Evolutionary conservation across 2,113 vertebrate genomes (phyloP).

Genomic region (Eublepharis macularius): DNA sequence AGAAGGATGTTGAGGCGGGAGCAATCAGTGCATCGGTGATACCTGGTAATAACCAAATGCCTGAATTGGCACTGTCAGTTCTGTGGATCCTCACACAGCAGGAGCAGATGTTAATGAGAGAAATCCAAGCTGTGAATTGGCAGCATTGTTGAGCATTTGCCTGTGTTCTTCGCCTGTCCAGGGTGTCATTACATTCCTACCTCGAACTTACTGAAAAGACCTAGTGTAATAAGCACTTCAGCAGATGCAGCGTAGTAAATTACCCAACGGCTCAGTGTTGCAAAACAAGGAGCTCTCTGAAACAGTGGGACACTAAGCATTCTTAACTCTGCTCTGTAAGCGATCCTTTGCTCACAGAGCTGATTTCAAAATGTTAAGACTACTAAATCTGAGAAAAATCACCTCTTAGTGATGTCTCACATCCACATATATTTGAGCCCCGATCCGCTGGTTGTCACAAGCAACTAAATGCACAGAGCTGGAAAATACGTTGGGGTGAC

Average conservation of each 20-base stretch:
- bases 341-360: not conserved
- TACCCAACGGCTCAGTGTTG: not conserved
- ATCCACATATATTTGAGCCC: not conserved
- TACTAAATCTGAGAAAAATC: not conserved
- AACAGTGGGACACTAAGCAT: not conserved
- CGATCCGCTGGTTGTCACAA: not conserved
- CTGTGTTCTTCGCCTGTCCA: conserved; percentile 1
- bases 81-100: conserved; percentile 31
- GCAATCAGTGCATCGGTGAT: not conserved
- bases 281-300: not conserved
- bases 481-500: not conserved
- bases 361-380: not conserved
- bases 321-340: not conserved
- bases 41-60: not conserved
- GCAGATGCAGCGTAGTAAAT: not conserved
- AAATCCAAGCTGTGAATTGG: conserved; percentile 22
- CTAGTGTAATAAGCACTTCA: not conserved
- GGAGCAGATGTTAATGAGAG: conserved; percentile 51
- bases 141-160: conserved; percentile 22
- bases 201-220: conserved; percentile 21
- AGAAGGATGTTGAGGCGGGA: not conserved
- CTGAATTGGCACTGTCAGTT: conserved; percentile 16
- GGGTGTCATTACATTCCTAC: conserved; percentile 12
- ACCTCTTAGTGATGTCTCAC: not conserved
- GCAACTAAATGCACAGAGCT: not conserved